A percentile compares a stretch with the other conserved stretches of the same genome.
Evolutionary conservation across 2,113 vertebrate genomes (phyloP).

Genomic region (Petaurus breviceps): DNA sequence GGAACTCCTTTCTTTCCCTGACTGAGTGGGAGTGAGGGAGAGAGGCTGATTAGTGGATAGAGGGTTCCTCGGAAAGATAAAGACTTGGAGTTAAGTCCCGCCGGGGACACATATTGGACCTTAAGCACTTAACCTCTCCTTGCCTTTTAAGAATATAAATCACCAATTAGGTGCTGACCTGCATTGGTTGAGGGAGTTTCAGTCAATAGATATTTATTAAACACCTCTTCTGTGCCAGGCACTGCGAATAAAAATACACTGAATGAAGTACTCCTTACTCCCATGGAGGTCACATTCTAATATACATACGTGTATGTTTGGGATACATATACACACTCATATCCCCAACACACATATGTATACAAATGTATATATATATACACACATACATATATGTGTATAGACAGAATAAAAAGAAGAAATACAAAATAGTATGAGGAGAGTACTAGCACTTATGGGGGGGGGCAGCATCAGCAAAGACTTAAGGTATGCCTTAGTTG

Average conservation of each 20-base stretch:
- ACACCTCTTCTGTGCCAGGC: neutral
- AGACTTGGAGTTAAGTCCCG: neutral
- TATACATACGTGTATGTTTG: neutral
- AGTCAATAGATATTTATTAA: neutral
- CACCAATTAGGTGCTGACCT: neutral
- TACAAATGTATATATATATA: too few species aligned
- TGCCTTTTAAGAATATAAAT: neutral
- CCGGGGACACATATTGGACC: neutral
- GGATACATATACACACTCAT: neutral
- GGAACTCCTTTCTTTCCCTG: neutral
- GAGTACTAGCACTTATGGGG: neutral
- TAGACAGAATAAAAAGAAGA: neutral
- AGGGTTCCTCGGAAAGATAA: neutral
- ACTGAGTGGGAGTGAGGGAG: neutral
- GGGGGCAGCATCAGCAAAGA: neutral
- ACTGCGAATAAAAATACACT: neutral
- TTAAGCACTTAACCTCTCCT: neutral
- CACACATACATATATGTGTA: neutral
- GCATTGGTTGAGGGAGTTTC: neutral
- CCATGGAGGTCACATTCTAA: neutral
- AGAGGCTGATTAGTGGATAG: neutral
- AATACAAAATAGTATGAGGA: neutral
- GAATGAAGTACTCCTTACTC: neutral
- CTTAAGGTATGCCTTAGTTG: neutral
- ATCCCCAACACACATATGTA: neutral